A percentile compares a stretch with the other conserved stretches of the same genome.
phyloP scores from a whole-genome alignment of 2,888 invertebrate species.

The Parelbella ahira region DNA sequence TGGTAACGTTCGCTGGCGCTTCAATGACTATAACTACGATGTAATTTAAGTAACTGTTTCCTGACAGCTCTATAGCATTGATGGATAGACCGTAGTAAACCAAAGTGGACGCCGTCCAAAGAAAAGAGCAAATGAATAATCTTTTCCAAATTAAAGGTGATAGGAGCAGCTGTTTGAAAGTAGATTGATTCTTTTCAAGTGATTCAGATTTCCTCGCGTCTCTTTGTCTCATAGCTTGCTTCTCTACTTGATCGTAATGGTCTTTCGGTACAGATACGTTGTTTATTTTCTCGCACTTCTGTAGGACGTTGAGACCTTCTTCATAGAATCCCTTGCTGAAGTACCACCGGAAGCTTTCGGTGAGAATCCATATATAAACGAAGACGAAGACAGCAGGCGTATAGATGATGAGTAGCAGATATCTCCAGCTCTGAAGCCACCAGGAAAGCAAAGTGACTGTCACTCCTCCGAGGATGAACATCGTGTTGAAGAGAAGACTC shows the following conservation, averaged over 20 bases:
- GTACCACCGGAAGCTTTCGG: conserved; percentile 70
- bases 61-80: conserved; percentile 87
- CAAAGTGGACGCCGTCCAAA: conserved; percentile 89
- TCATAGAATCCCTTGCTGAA: conserved; percentile 84
- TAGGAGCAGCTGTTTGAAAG: conserved; percentile 58
- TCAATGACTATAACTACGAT: conserved; percentile 83
- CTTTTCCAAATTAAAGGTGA: conserved; percentile 81
- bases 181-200: conserved; percentile 54
- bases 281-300: conserved; percentile 83
- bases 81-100: conserved; percentile 90
- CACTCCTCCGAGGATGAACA: conserved; percentile 73
- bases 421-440: conserved; percentile 71
- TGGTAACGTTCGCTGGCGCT: conserved; percentile 87
- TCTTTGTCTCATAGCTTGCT: conserved; percentile 62
- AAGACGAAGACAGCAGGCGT: conserved; percentile 63
- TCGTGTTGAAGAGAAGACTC: conserved; percentile 70
- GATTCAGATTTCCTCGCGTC: conserved; percentile 61
- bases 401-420: conserved; percentile 68
- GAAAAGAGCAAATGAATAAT: conserved; percentile 84
- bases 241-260: conserved; percentile 67
- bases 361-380: conserved; percentile 63
- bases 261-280: conserved; percentile 70
- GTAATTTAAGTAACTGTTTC: conserved; percentile 89
- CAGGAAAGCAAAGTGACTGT: conserved; percentile 64
- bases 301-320: conserved; percentile 81